A percentile compares a stretch with the other conserved stretches of the same genome.
Conservation (phyloP, 2,113 vertebrate species). For the Tachuris rubrigastra region DNA sequence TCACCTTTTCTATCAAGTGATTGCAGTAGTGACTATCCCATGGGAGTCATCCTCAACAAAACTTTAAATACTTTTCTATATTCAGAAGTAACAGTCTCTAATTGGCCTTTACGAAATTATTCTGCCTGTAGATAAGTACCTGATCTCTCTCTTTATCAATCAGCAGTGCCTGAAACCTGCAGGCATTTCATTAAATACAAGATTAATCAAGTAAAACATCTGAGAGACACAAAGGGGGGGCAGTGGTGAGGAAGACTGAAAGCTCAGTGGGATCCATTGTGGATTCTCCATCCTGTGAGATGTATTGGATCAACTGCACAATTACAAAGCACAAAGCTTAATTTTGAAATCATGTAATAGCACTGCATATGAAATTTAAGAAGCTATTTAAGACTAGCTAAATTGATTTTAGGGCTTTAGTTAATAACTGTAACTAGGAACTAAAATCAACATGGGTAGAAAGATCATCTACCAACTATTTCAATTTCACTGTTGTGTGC, state of each 20-base stretch:
- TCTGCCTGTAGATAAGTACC: not conserved
- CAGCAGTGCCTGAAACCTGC: not conserved
- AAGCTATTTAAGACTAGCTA: not conserved
- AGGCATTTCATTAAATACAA: not conserved
- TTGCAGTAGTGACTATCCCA: not conserved
- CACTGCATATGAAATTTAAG: not conserved
- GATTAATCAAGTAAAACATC: not conserved
- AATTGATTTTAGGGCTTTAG: not conserved
- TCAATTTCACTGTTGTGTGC: not conserved
- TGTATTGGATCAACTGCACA: rapidly evolving
- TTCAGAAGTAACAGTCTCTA: not conserved
- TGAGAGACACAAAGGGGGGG: not conserved
- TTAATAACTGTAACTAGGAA: not conserved
- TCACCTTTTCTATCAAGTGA: not conserved
- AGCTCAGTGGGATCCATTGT: rapidly evolving
- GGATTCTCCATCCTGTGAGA: not conserved
- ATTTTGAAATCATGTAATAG: not conserved
- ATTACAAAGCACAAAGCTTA: not conserved
- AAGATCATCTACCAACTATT: not conserved
- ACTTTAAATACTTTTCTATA: not conserved
- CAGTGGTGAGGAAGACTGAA: not conserved
- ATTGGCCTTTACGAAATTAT: not conserved
- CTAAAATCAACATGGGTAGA: not conserved
- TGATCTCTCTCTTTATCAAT: not conserved
- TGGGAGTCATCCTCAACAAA: not conserved